Conservation (phyloP, 2,113 vertebrate genomes). For the Hydrolagus affinis region DNA sequence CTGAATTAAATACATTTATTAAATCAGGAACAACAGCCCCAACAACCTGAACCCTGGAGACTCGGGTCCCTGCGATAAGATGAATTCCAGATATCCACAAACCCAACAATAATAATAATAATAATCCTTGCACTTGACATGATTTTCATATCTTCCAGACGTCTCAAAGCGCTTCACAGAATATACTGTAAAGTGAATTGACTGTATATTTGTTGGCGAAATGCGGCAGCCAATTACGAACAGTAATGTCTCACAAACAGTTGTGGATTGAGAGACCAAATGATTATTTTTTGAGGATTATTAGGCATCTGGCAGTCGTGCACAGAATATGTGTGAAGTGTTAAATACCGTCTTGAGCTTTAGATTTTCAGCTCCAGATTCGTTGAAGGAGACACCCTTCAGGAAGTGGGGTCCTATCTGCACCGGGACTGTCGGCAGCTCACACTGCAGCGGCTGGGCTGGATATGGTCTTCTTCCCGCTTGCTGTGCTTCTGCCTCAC, state of each 20-base stretch:
- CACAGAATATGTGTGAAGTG: not conserved
- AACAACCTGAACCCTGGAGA: not conserved
- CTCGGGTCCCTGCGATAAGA: too few relatives aligned
- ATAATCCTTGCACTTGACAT: too few relatives aligned
- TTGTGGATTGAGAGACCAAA: too few relatives aligned
- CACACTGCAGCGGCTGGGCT: slow-evolving; percentile 89
- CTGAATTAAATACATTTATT: not conserved
- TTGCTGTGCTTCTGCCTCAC: slow-evolving; percentile 91
- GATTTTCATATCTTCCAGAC: too few relatives aligned
- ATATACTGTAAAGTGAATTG: too few relatives aligned
- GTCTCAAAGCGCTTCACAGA: too few relatives aligned
- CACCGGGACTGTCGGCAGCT: slow-evolving; percentile 89
- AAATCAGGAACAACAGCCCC: not conserved
- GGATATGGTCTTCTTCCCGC: slow-evolving; percentile 87
- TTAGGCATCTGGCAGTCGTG: not conserved
- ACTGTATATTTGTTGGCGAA: too few relatives aligned
- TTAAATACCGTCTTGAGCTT: slow-evolving; percentile 85
- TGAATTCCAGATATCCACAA: too few relatives aligned
- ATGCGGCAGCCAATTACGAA: too few relatives aligned
- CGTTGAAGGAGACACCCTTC: slow-evolving; percentile 92
- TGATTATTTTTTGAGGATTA: too few relatives aligned
- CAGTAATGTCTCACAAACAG: too few relatives aligned
- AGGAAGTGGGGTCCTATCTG: slow-evolving; percentile 92
- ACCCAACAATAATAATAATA: too few relatives aligned
- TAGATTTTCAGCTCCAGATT: slow-evolving; percentile 89